These are phyloP conservation scores for Mustelus asterias DNA, from an alignment of 2,113 vertebrate species.

Conservation along the genomic window DNA sequence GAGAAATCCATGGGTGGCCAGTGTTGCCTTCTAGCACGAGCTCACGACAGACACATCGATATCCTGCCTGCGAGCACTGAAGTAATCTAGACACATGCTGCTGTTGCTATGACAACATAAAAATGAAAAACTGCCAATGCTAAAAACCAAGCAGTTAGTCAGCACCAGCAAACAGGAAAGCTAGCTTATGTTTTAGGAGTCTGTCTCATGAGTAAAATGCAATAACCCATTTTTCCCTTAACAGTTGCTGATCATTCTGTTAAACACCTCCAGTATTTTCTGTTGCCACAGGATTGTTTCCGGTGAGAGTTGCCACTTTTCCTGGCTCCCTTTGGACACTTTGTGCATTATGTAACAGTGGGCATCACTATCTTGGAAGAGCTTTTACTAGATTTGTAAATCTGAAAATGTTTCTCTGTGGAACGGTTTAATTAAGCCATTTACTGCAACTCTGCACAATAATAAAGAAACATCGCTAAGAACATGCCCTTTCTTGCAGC, in stretches of 20 bases:
- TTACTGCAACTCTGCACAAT: not conserved
- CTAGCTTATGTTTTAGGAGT: not conserved
- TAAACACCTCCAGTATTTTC: not conserved
- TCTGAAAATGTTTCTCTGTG: not conserved
- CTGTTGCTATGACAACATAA: not conserved
- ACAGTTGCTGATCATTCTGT: not conserved
- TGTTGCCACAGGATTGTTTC: not conserved
- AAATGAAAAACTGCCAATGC: not conserved
- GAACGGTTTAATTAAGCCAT: not conserved
- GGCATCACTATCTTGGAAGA: not conserved
- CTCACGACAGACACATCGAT: not conserved
- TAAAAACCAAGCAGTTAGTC: not conserved
- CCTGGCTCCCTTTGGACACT: not conserved
- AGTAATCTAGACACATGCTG: not conserved
- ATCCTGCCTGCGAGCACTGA: not conserved
- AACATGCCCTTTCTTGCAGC: not conserved
- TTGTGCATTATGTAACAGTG: not conserved
- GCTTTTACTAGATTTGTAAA: not conserved
- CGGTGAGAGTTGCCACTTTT: not conserved
- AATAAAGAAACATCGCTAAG: not conserved
- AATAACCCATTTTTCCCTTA: not conserved
- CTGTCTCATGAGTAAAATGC: not conserved
- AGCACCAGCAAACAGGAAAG: not conserved
- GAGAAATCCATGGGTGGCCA: not conserved
- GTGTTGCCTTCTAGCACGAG: not conserved